A percentile compares a stretch with the other conserved stretches of the same genome.
phyloP scores from a whole-genome alignment of 35 echinoderm and acorn worm species.

The Stichopus chloronotus region DNA sequence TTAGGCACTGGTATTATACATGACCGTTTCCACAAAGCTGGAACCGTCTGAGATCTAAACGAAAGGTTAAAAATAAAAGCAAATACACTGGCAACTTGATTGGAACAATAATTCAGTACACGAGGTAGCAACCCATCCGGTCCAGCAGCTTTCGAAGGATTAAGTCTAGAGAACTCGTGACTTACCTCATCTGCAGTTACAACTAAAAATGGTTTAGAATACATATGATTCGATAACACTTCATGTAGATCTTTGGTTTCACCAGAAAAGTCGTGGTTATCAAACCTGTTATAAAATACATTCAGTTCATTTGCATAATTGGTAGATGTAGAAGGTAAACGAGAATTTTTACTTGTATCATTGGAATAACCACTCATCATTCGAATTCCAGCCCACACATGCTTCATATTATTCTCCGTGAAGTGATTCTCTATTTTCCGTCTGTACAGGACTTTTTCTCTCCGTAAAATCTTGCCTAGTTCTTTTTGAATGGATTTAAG shows the following conservation, averaged over 20 bases:
- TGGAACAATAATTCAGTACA: too few species aligned
- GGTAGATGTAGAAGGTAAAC: not conserved
- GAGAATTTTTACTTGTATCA: not conserved
- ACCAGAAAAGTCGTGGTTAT: too few species aligned
- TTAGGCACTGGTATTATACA: not conserved
- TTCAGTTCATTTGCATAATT: not conserved
- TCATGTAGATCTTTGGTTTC: not conserved
- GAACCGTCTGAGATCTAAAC: too few species aligned
- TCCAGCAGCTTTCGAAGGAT: too few species aligned
- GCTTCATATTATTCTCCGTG: constrained; percentile 28
- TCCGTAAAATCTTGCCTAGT: not conserved
- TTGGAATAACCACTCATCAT: too few species aligned
- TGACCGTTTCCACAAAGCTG: not conserved
- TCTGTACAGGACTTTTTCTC: not conserved
- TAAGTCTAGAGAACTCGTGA: not conserved
- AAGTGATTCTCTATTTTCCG: too few species aligned
- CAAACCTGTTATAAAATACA: too few species aligned
- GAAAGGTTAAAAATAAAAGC: too few species aligned
- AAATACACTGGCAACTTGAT: too few species aligned
- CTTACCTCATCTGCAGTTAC: too few species aligned
- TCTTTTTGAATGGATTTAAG: constrained; percentile 5
- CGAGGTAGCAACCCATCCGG: not conserved
- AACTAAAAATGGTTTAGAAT: too few species aligned
- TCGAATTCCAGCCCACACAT: not conserved
- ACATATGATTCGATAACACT: not conserved